Evolutionary conservation across 1,140 invertebrate species (phyloP).

Genomic region (Eriosoma lanigerum): DNA sequence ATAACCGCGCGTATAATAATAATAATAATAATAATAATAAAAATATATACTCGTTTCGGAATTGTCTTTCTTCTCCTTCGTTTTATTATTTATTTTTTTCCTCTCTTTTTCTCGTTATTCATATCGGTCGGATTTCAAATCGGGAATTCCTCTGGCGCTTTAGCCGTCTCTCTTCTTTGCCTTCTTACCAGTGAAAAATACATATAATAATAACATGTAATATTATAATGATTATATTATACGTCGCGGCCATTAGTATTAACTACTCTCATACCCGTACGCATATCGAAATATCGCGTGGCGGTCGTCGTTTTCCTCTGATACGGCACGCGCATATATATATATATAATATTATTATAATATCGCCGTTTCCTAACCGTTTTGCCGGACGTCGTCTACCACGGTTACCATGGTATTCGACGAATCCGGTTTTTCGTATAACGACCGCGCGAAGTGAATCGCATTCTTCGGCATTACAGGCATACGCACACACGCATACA

Average conservation of each 20-base stretch:
- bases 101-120: constrained; percentile 12
- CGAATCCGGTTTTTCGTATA: constrained; percentile 32
- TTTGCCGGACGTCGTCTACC: neutral
- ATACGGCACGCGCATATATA: constrained; percentile 11
- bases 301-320: neutral
- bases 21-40: neutral
- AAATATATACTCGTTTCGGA: constrained; percentile 4
- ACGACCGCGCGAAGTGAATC: neutral
- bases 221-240: too few species aligned
- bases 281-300: neutral
- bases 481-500: too few species aligned
- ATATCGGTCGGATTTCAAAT: constrained; percentile 27
- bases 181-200: too few species aligned
- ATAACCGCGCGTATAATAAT: neutral
- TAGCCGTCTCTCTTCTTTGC: too few species aligned
- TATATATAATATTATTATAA: constrained; percentile 1
- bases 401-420: neutral
- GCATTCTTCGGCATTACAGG: constrained; percentile 33
- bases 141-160: constrained; percentile 17
- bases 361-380: neutral
- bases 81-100: constrained; percentile 4
- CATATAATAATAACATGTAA: too few species aligned
- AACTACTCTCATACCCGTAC: too few species aligned
- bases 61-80: constrained; percentile 30
- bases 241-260: constrained; percentile 41